Evolutionary conservation across 2,888 invertebrate species (phyloP).

Genomic region (Nomada ferruginata): DNA sequence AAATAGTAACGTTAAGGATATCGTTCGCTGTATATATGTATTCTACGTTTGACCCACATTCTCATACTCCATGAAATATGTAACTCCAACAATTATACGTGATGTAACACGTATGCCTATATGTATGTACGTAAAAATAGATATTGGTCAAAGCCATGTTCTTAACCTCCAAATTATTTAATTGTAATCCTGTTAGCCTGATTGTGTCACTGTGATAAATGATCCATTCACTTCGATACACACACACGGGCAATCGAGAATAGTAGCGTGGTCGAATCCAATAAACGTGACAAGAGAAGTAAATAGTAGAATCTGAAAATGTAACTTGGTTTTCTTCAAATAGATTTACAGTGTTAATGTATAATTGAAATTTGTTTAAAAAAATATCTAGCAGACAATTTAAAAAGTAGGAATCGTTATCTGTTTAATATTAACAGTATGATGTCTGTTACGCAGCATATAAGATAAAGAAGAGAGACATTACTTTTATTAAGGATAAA

Average conservation of each 20-base stretch:
- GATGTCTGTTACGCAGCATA: too few species aligned
- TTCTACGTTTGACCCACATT: neutral
- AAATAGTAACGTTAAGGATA: neutral
- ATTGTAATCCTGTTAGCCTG: neutral
- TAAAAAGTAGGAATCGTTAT: too few species aligned
- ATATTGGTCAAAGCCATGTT: neutral
- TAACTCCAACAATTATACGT: too few species aligned
- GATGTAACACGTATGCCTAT: too few species aligned
- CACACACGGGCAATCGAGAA: neutral
- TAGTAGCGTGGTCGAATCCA: slow-evolving; percentile 4
- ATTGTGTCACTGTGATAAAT: slow-evolving; percentile 21
- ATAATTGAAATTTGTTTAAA: too few species aligned
- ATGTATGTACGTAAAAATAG: too few species aligned
- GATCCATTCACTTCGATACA: neutral
- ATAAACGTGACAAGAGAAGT: neutral
- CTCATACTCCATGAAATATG: neutral
- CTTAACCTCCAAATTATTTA: slow-evolving; percentile 15
- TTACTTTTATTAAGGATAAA: too few species aligned
- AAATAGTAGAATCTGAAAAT: neutral
- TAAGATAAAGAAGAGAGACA: too few species aligned
- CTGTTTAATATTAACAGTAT: too few species aligned
- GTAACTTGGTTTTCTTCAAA: neutral
- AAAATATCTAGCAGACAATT: too few species aligned
- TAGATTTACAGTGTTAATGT: neutral
- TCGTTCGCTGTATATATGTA: neutral